phyloP scores from a whole-genome alignment of 2,113 vertebrate species.

The Nannobrachium achirus region DNA sequence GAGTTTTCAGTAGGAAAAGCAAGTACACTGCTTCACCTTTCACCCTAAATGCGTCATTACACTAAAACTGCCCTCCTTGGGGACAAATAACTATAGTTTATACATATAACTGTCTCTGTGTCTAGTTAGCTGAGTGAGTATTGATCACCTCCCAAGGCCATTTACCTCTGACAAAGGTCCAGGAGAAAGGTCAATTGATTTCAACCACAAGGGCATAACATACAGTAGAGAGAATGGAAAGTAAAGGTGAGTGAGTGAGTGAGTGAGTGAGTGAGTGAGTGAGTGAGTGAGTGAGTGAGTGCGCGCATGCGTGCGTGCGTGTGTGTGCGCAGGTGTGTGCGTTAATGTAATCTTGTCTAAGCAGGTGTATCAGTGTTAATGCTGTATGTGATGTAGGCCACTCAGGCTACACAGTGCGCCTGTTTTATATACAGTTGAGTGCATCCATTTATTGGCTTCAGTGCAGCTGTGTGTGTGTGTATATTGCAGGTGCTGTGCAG shows the following conservation, averaged over 20 bases:
- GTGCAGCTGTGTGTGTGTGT: conserved; percentile 2
- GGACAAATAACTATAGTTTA: conserved; percentile 13
- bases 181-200: conserved; percentile 54
- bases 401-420: too few relatives aligned
- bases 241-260: not conserved
- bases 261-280: not conserved
- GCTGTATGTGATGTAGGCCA: too few relatives aligned
- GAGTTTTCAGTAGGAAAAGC: too few relatives aligned
- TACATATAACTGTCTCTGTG: conserved; percentile 7
- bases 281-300: not conserved
- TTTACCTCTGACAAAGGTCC: conserved; percentile 26
- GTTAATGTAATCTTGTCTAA: too few relatives aligned
- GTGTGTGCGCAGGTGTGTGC: too few relatives aligned
- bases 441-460: too few relatives aligned
- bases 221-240: not conserved
- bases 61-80: conserved; percentile 7
- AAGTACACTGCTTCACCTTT: conserved; percentile 1
- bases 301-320: not conserved
- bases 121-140: conserved; percentile 43
- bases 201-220: conserved; percentile 19
- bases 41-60: conserved; percentile 19
- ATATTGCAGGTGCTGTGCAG: conserved; percentile 89
- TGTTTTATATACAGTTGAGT: too few relatives aligned
- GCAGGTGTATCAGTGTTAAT: too few relatives aligned
- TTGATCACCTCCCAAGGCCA: conserved; percentile 35